These are phyloP conservation scores for Anisognathus igniventris DNA, from an alignment of 2,797 vertebrate species.

Conservation along the genomic window DNA sequence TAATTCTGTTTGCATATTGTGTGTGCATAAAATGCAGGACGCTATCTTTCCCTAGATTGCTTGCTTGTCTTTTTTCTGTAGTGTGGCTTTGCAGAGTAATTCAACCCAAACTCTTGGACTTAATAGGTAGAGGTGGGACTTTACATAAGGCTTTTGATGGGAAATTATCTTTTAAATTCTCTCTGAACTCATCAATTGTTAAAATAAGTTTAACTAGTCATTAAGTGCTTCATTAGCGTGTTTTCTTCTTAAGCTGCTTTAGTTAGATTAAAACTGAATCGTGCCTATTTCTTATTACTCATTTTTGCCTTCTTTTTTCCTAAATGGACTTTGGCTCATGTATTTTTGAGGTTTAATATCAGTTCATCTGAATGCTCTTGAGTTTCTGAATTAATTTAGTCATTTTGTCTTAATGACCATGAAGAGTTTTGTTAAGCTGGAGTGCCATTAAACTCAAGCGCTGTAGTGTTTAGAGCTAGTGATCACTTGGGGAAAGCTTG, in stretches of 20 bases:
- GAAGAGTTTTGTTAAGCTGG: conserved; percentile 58
- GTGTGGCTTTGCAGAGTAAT: background rate
- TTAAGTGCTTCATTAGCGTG: conserved; percentile 60
- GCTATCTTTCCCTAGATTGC: background rate
- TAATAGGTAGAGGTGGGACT: background rate
- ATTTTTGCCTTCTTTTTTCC: conserved; percentile 28
- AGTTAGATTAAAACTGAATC: conserved; percentile 22
- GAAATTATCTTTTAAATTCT: conserved; percentile 17
- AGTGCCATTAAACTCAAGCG: conserved; percentile 39
- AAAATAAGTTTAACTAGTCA: conserved; percentile 47
- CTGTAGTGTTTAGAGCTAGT: background rate
- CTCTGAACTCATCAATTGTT: conserved; percentile 24
- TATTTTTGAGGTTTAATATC: conserved; percentile 37
- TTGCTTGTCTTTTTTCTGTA: background rate
- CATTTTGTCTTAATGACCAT: conserved; percentile 57
- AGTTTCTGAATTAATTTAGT: conserved; percentile 60
- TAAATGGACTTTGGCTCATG: conserved; percentile 45
- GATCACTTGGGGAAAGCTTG: background rate
- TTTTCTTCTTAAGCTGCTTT: conserved; percentile 34
- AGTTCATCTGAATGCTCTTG: conserved; percentile 28
- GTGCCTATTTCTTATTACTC: conserved; percentile 3
- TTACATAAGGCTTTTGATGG: background rate
- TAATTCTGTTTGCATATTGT: background rate
- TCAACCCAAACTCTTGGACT: background rate
- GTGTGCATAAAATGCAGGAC: background rate